Percentiles rank a stretch among this genome's conserved stretches.
Evolutionary conservation across 2,888 invertebrate species (phyloP).

Genomic region (Melanchra persicariae): DNA sequence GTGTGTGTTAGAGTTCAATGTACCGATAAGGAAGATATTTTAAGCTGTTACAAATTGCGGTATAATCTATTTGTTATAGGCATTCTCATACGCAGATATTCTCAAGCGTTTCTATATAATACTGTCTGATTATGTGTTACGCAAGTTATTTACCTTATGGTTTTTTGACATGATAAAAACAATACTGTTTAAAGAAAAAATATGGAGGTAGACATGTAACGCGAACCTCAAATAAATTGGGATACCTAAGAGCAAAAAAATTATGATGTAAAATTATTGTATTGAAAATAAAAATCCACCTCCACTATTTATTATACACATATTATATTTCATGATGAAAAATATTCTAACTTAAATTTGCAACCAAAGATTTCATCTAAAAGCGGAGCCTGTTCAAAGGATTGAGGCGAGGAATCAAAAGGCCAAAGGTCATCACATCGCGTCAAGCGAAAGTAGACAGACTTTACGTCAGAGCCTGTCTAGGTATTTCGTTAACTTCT

Average conservation of each 20-base stretch:
- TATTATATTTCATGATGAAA: neutral
- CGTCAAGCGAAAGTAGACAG: constrained; percentile 50
- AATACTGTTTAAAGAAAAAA: too few species aligned
- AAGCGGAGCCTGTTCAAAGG: constrained; percentile 8
- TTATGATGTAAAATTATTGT: too few species aligned
- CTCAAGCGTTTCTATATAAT: neutral
- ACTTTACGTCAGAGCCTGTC: constrained; percentile 39
- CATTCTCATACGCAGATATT: neutral
- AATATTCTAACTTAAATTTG: neutral
- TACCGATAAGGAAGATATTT: neutral
- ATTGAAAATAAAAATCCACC: too few species aligned
- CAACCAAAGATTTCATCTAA: constrained; percentile 1
- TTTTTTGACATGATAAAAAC: too few species aligned
- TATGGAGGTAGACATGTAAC: too few species aligned
- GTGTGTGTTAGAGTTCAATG: constrained; percentile 22
- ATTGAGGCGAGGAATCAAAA: constrained; percentile 40
- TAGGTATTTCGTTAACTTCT: neutral
- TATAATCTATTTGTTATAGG: neutral
- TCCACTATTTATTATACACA: too few species aligned
- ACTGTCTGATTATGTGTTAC: too few species aligned
- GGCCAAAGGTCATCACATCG: constrained; percentile 47
- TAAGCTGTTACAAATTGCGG: neutral
- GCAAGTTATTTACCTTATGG: too few species aligned
- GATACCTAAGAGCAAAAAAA: too few species aligned
- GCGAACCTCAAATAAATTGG: too few species aligned